Evolutionary conservation across 2,797 vertebrate genomes (phyloP), one percentile per base, ranked within the genome.

Genomic region (Prunella strophiata): DNA sequence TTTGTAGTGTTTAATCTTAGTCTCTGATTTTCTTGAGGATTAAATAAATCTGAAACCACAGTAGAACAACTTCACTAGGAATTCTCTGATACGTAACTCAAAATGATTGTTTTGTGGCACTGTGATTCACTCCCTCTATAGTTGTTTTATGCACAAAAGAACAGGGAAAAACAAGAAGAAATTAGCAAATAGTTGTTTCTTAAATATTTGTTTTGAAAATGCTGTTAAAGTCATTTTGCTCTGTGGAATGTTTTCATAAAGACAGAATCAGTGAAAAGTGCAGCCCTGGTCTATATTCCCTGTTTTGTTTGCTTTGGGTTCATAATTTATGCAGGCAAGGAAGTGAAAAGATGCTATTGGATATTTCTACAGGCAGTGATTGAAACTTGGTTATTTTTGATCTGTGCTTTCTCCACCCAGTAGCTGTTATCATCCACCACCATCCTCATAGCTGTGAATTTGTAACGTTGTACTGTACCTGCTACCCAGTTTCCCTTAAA

Each of bases 381-480:
- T 98, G 97, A 98, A 98, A 98, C 96, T 98, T 97, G 96, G 97
- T 98, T 97, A 97, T 98, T 97, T 97, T 97, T 96, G 94, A 96
- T 97, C 92, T 66, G 55, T 92, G 96, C 90, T 97, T 98, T 97
- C 97, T 96, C 97, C 97, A 97, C 96, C 96, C 97, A 94, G 95
- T 97, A 96, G 97, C 97, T 98, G 97, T 97, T 97, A 97, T 96
- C 97, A 97, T 97, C 94, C 97, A 97, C 96, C 97, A 97, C 97
- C 93, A 92, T 97, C 96, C 96, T 93, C 62, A 87, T 86, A 97
- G 97, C 94, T 96, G 94, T 94, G 97, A 94, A 95, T 97, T 91
- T 95, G 73, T 95, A 95, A 93, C 90, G 67, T 96, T 94, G 89
- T 94, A 89, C 97, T 96, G 96, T 97, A 97, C 97, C 97, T 98